phyloP scores from a whole-genome alignment of 2,113 vertebrate species.

The Larimichthys crocea region DNA sequence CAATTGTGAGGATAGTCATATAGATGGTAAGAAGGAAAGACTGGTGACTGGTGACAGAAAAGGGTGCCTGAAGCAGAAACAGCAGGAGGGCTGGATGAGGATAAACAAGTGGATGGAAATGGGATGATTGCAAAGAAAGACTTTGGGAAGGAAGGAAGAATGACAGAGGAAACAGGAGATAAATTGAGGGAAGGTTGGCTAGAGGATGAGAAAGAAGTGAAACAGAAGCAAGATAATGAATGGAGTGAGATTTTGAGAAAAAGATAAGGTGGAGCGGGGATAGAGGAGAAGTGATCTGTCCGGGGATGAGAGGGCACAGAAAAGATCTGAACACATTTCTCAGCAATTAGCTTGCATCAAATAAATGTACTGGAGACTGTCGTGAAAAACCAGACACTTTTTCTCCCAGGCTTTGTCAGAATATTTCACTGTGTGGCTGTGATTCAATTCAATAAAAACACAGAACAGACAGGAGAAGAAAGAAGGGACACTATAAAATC shows the following conservation, averaged over 20 bases:
- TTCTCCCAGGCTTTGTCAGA: neutral
- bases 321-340: slow-evolving; percentile 7
- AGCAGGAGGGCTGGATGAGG: neutral
- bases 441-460: neutral
- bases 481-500: neutral
- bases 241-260: neutral
- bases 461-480: no score
- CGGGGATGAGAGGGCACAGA: neutral
- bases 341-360: slow-evolving; percentile 13
- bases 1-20: slow-evolving; percentile 24
- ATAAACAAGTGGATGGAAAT: slow-evolving; percentile 24
- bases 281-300: slow-evolving; percentile 5
- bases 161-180: neutral
- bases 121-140: neutral
- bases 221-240: slow-evolving; percentile 18
- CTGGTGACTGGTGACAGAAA: neutral
- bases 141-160: neutral
- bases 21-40: slow-evolving; percentile 2
- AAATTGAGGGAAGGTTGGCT: neutral
- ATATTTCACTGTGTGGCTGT: neutral
- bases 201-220: neutral
- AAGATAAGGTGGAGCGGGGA: neutral
- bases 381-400: neutral
- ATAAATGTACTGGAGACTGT: neutral
- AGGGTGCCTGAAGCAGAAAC: neutral